phyloP scores from a whole-genome alignment of 2,113 vertebrate genomes.

The Chaetorhynchus papuensis region DNA sequence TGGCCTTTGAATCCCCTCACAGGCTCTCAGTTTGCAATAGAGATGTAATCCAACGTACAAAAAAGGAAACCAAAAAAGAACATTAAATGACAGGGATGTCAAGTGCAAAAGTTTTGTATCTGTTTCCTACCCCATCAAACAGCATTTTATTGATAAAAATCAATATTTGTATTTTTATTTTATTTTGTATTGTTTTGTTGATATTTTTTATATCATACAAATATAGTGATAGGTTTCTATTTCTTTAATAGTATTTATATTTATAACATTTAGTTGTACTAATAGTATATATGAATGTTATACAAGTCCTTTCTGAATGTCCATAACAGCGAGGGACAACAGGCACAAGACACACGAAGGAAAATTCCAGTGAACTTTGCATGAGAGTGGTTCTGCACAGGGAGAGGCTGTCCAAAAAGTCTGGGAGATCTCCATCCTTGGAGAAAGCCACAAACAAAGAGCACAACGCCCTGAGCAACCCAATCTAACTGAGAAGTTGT shows the following conservation, averaged over 20 bases:
- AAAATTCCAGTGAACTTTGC: background rate
- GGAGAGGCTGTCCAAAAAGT: background rate
- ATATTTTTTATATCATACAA: background rate
- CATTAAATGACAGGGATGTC: background rate
- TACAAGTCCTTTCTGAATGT: background rate
- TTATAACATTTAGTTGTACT: background rate
- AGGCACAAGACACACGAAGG: background rate
- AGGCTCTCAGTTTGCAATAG: background rate
- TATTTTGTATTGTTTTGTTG: background rate
- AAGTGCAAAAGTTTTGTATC: background rate
- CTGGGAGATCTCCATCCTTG: background rate
- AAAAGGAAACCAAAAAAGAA: background rate
- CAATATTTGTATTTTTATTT: background rate
- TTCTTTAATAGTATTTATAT: background rate
- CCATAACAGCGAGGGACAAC: background rate
- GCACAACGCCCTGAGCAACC: background rate
- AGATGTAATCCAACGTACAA: background rate
- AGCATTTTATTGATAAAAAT: background rate
- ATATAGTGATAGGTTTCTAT: background rate
- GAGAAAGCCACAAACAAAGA: background rate
- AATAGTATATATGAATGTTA: background rate
- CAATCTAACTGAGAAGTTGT: background rate
- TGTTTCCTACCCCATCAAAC: background rate
- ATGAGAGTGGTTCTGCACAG: background rate
- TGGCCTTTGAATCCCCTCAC: background rate